Conservation (phyloP, 2,888 invertebrate species). For the Hydriomena furcata region DNA sequence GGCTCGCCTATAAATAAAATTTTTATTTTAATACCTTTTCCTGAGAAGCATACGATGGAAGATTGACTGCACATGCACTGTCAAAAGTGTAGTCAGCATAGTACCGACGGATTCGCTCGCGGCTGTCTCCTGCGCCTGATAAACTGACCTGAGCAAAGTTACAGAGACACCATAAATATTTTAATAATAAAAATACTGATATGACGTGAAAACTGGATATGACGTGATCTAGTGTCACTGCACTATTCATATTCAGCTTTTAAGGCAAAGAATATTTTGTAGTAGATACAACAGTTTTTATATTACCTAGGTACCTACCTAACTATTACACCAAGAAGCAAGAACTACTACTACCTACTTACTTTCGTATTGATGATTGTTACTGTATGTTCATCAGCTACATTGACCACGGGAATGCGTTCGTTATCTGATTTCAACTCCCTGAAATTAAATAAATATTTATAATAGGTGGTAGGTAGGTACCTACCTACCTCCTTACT, state of each 20-base stretch:
- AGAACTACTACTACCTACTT: no score
- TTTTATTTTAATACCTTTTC: constrained; percentile 73
- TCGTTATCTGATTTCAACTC: constrained; percentile 68
- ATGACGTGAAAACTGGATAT: no score
- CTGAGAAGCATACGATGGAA: constrained; percentile 79
- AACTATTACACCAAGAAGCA: no score
- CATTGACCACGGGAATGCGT: constrained; percentile 64
- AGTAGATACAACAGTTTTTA: no score
- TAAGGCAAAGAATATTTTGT: no score
- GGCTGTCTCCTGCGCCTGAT: constrained; percentile 87
- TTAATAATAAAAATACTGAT: no score
- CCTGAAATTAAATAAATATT: constrained; percentile 48
- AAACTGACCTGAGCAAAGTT: constrained; percentile 77
- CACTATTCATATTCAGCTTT: no score
- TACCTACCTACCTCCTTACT: constrained; percentile 1
- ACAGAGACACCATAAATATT: no score
- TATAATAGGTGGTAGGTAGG: constrained; percentile 11
- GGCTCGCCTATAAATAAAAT: no score
- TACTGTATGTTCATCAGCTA: constrained; percentile 75
- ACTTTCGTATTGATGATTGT: constrained; percentile 85
- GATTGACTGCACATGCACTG: constrained; percentile 73
- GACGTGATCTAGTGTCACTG: no score
- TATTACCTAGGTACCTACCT: no score
- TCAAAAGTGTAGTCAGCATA: constrained; percentile 86
- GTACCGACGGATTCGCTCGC: constrained; percentile 85